Evolutionary conservation across 2,797 vertebrate species (phyloP).

Genomic region (Artibeus jamaicensis): DNA sequence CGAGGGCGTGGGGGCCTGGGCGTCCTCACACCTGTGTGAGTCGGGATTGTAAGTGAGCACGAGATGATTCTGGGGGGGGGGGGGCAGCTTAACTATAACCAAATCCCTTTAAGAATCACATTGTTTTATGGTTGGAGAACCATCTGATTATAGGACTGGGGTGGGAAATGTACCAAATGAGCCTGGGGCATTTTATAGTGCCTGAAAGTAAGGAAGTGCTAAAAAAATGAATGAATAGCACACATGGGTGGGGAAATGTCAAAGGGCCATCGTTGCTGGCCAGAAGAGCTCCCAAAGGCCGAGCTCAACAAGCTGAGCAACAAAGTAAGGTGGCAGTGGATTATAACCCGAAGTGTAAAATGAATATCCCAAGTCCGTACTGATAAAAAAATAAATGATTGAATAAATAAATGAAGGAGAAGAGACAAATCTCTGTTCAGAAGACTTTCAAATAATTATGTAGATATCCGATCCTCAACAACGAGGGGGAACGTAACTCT

Average conservation of each 20-base stretch:
- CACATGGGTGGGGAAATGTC: background rate
- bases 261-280: background rate
- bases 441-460: conserved; percentile 13
- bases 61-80: background rate
- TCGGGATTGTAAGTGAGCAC: background rate
- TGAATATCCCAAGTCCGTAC: background rate
- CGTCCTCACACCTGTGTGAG: background rate
- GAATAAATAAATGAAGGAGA: background rate
- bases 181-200: background rate
- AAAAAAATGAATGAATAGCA: background rate
- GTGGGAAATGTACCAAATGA: background rate
- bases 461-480: background rate
- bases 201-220: background rate
- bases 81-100: background rate
- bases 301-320: background rate
- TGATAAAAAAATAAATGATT: background rate
- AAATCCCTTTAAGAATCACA: background rate
- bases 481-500: background rate
- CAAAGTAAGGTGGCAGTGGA: background rate
- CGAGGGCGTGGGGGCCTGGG: background rate
- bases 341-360: conserved; percentile 16
- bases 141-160: background rate
- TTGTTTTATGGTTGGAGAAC: background rate
- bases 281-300: background rate
- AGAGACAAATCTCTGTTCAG: background rate